phyloP scores from a whole-genome alignment of 2,113 vertebrate species.

The Ammodytes dubius region DNA sequence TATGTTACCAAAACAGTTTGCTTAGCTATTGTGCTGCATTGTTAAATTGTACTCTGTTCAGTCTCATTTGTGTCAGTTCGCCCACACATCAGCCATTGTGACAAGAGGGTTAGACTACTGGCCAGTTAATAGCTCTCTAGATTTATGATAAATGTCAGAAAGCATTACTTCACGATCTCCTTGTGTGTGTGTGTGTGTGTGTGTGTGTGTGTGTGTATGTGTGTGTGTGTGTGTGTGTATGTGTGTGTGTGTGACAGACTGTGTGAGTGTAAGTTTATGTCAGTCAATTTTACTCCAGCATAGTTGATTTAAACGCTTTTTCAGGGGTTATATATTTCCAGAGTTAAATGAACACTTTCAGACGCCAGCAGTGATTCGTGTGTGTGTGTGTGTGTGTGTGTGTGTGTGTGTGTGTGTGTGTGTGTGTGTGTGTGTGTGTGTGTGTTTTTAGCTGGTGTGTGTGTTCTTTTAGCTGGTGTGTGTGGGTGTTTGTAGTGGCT shows the following conservation, averaged over 20 bases:
- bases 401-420: slow-evolving; percentile 48
- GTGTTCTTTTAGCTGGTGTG: slow-evolving; percentile 22
- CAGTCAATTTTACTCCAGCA: neutral
- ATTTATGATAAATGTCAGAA: slow-evolving; percentile 32
- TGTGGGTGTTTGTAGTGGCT: slow-evolving; percentile 9
- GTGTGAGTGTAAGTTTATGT: neutral
- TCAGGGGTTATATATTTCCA: too few species aligned
- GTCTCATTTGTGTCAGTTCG: slow-evolving; percentile 26
- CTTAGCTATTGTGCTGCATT: slow-evolving; percentile 23
- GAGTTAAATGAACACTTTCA: slow-evolving; percentile 35
- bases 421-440: slow-evolving; percentile 22
- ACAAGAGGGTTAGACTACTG: slow-evolving; percentile 7
- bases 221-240: neutral
- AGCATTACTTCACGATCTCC: slow-evolving; percentile 18
- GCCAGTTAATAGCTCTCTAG: slow-evolving; percentile 23
- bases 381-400: slow-evolving; percentile 24
- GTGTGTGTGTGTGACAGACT: neutral
- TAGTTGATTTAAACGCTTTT: too few species aligned
- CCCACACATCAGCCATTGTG: too few species aligned
- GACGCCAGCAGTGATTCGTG: slow-evolving; percentile 58
- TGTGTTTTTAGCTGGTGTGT: slow-evolving; percentile 23
- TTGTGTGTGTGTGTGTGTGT: too few species aligned
- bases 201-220: too few species aligned
- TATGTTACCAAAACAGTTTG: slow-evolving; percentile 41
- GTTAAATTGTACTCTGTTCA: slow-evolving; percentile 18